Evolutionary conservation across 2,113 vertebrate species (phyloP).

Genomic region (Hydrolagus affinis): DNA sequence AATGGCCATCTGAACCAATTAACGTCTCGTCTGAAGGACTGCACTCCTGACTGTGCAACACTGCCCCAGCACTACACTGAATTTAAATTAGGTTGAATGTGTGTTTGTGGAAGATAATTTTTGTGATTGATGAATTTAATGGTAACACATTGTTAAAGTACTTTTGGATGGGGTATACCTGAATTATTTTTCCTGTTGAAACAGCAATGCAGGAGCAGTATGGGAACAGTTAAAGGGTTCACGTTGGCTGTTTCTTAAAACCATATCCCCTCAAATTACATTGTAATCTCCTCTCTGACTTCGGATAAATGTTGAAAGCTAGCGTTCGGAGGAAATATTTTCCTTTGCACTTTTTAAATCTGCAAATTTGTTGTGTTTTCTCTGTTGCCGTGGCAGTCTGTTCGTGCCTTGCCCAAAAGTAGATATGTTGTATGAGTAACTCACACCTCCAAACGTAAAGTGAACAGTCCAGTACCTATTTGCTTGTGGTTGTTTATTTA

Average conservation of each 20-base stretch:
- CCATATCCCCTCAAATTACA: background rate
- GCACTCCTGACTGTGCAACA: too few species aligned
- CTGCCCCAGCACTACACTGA: too few species aligned
- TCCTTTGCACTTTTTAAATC: background rate
- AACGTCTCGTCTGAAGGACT: too few species aligned
- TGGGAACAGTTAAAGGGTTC: background rate
- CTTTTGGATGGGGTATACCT: background rate
- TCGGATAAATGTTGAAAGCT: conserved; percentile 1
- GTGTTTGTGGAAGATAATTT: too few species aligned
- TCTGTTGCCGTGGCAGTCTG: background rate
- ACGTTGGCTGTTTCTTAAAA: background rate
- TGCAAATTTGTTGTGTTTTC: background rate
- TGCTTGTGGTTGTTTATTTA: background rate
- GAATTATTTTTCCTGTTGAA: background rate
- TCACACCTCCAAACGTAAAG: background rate
- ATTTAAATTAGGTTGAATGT: too few species aligned
- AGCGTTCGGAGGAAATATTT: background rate
- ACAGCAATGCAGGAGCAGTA: background rate
- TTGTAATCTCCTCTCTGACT: background rate
- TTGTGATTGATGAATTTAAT: too few species aligned
- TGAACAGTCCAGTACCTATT: background rate
- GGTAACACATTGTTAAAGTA: too few species aligned
- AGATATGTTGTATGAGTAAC: background rate
- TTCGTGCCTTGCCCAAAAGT: background rate
- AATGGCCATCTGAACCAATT: too few species aligned